Evolutionary conservation across 2,113 vertebrate species (phyloP).

Genomic region (Oceanites oceanicus): DNA sequence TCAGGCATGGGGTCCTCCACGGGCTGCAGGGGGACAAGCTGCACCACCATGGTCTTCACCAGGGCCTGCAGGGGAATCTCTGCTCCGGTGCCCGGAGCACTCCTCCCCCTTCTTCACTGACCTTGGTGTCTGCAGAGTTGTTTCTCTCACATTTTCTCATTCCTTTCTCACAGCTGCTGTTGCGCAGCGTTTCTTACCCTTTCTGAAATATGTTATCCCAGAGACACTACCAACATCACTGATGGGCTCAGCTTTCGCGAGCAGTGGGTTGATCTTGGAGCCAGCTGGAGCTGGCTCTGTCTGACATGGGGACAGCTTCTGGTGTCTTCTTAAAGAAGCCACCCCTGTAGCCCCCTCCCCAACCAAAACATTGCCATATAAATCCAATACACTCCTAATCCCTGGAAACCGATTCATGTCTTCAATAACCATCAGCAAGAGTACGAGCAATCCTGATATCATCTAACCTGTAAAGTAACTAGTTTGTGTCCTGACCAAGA

Average conservation of each 20-base stretch:
- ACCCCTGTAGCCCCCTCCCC: not conserved
- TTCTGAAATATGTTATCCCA: not conserved
- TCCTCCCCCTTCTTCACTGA: not conserved
- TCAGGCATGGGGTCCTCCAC: no score
- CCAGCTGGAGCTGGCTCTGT: not conserved
- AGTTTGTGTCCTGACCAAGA: not conserved
- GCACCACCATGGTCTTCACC: not conserved
- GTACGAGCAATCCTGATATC: not conserved
- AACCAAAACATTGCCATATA: not conserved
- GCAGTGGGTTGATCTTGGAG: no score
- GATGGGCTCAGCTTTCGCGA: not conserved
- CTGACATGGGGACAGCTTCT: not conserved
- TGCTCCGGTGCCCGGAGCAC: not conserved
- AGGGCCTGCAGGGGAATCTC: not conserved
- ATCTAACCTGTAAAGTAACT: not conserved
- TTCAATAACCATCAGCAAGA: not conserved
- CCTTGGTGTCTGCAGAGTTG: no score
- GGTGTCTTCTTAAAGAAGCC: not conserved
- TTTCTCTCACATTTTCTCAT: not conserved
- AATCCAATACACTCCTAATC: not conserved
- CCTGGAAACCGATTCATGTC: not conserved
- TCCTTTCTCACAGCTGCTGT: not conserved
- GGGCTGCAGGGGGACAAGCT: not conserved
- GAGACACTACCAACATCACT: rapidly evolving
- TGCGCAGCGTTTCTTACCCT: not conserved